A percentile compares a stretch with the other conserved stretches of the same genome.
Evolutionary conservation across 2,797 vertebrate genomes (phyloP).

Genomic region (Chiroxiphia lanceolata): DNA sequence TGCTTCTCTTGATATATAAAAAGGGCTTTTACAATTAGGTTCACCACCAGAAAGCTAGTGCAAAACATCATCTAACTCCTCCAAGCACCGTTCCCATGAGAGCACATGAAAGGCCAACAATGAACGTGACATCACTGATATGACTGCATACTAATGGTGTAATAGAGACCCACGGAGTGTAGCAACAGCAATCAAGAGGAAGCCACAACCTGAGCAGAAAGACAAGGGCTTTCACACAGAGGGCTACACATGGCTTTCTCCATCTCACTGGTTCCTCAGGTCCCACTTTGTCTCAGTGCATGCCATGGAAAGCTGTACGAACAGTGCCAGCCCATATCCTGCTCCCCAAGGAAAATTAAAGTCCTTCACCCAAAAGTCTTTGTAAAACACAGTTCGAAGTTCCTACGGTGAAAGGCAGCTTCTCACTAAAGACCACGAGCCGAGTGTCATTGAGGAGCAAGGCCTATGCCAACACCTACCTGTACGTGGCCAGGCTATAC

Average conservation of each 20-base stretch:
- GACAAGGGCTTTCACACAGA: neutral
- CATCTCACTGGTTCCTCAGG: neutral
- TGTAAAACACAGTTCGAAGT: neutral
- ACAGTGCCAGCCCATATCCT: neutral
- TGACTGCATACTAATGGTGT: neutral
- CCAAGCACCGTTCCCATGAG: neutral
- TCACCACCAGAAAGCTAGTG: neutral
- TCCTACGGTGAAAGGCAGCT: neutral
- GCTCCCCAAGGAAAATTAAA: neutral
- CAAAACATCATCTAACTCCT: neutral
- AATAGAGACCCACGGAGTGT: neutral
- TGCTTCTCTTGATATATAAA: neutral
- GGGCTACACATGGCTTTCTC: neutral
- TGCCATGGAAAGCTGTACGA: neutral
- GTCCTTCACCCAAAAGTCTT: neutral
- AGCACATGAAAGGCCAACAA: neutral
- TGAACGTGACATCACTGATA: neutral
- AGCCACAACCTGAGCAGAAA: neutral
- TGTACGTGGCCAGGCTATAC: rapidly evolving
- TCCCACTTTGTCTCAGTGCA: neutral
- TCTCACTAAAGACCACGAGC: neutral
- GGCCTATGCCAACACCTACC: neutral
- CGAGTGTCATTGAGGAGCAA: neutral
- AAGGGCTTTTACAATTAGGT: neutral
- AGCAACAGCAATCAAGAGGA: neutral